Percentiles rank a stretch among this genome's conserved stretches.
These are phyloP conservation scores for Notechis scutatus DNA, from an alignment of 2,113 vertebrate genomes.

Conservation along the genomic window DNA sequence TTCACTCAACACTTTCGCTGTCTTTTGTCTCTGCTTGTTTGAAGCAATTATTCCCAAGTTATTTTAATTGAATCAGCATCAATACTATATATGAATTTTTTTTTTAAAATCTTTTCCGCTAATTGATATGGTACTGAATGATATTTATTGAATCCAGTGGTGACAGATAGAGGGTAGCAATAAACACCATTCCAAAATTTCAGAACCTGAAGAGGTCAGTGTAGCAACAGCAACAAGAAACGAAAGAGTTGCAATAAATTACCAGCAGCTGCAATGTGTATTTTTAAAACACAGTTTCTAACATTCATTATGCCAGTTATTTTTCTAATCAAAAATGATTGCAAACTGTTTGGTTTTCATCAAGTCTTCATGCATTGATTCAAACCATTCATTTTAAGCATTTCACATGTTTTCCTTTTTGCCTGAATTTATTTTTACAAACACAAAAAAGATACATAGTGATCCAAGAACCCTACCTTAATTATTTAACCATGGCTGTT, in stretches of 20 bases:
- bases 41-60: constrained; percentile 23
- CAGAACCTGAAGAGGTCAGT: constrained; percentile 88
- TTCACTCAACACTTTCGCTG: neutral
- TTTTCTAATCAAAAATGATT: neutral
- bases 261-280: constrained; percentile 43
- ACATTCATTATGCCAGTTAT: neutral
- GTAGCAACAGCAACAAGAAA: constrained; percentile 75
- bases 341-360: neutral
- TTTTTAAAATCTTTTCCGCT: neutral
- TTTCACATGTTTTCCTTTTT: constrained; percentile 14
- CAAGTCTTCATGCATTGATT: neutral
- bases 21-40: constrained; percentile 17
- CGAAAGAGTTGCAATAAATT: constrained; percentile 29
- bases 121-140: neutral
- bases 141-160: neutral
- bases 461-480: neutral
- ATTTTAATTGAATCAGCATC: neutral
- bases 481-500: neutral
- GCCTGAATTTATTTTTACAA: constrained; percentile 4
- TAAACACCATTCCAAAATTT: constrained; percentile 64
- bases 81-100: neutral
- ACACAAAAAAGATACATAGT: neutral
- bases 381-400: constrained; percentile 24
- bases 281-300: constrained; percentile 13
- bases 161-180: neutral